Evolutionary conservation across 2,113 vertebrate genomes (phyloP).

Genomic region (Phrynosoma platyrhinos): DNA sequence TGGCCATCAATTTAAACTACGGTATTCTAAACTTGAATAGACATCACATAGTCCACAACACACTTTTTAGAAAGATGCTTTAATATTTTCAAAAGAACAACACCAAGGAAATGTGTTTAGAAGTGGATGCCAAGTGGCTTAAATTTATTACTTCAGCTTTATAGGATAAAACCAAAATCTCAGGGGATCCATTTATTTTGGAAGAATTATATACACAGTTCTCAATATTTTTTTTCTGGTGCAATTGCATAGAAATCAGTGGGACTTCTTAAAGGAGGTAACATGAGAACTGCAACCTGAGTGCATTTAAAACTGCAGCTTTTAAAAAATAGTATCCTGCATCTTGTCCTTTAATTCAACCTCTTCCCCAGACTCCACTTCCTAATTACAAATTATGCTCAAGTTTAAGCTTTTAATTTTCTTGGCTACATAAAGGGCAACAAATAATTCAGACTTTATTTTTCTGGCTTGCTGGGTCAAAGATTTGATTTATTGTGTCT

Average conservation of each 20-base stretch:
- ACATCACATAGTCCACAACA: background rate
- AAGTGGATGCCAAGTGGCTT: background rate
- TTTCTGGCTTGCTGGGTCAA: slow-evolving; percentile 41
- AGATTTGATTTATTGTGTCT: slow-evolving; percentile 64
- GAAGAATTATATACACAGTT: background rate
- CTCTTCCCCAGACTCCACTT: slow-evolving; percentile 6
- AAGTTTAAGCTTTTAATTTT: slow-evolving; percentile 37
- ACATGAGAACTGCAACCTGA: background rate
- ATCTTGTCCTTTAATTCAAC: background rate
- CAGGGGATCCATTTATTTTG: background rate
- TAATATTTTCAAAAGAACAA: background rate
- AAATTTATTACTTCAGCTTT: slow-evolving; percentile 3
- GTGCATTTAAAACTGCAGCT: background rate
- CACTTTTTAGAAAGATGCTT: background rate
- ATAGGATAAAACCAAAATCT: slow-evolving; percentile 1
- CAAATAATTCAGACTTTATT: slow-evolving; percentile 47
- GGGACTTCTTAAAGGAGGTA: background rate
- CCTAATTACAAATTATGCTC: background rate
- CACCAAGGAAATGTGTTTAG: slow-evolving; percentile 8
- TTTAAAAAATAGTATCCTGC: background rate
- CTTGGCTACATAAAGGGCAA: slow-evolving; percentile 56
- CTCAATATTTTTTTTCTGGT: background rate
- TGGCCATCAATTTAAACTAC: background rate
- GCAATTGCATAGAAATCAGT: background rate
- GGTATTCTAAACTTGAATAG: background rate